Percentiles rank a stretch among this genome's conserved stretches.
These are phyloP conservation scores for Eurypyga helias DNA, from an alignment of 2,113 vertebrate species.

Conservation along the genomic window DNA sequence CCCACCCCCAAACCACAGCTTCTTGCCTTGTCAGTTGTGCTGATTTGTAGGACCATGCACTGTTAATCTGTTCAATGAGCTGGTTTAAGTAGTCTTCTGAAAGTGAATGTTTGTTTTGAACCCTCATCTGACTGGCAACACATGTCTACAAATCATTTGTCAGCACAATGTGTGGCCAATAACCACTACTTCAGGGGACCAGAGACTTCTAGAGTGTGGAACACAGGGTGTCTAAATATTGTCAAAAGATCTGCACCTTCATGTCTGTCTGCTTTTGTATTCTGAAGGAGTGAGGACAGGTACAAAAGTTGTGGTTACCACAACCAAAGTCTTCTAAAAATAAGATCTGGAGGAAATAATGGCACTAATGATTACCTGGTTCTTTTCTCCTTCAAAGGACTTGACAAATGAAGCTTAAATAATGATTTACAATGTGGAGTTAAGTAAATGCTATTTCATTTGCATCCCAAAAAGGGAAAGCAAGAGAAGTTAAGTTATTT, in stretches of 20 bases:
- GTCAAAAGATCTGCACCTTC: background rate
- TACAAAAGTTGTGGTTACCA: background rate
- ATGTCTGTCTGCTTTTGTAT: background rate
- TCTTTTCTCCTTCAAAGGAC: background rate
- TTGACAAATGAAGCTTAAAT: background rate
- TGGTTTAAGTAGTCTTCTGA: slow-evolving; percentile 10
- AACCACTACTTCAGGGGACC: background rate
- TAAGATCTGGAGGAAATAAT: background rate
- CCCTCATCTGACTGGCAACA: background rate
- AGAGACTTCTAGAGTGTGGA: background rate
- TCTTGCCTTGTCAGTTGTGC: background rate
- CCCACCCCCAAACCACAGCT: background rate
- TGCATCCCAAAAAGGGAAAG: background rate
- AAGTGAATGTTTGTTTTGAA: slow-evolving; percentile 44
- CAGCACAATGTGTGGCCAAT: background rate
- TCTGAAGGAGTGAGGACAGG: background rate
- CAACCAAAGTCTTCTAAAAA: background rate
- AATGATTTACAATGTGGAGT: background rate
- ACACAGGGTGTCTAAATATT: background rate
- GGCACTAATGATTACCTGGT: background rate
- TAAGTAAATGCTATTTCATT: background rate
- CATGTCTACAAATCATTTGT: slow-evolving; percentile 13
- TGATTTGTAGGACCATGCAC: background rate
- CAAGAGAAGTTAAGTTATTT: background rate
- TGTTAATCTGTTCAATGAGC: slow-evolving; percentile 16